phyloP scores from a whole-genome alignment of 37 sponge, comb jelly and placozoan species.

The Corticium candelabrum region DNA sequence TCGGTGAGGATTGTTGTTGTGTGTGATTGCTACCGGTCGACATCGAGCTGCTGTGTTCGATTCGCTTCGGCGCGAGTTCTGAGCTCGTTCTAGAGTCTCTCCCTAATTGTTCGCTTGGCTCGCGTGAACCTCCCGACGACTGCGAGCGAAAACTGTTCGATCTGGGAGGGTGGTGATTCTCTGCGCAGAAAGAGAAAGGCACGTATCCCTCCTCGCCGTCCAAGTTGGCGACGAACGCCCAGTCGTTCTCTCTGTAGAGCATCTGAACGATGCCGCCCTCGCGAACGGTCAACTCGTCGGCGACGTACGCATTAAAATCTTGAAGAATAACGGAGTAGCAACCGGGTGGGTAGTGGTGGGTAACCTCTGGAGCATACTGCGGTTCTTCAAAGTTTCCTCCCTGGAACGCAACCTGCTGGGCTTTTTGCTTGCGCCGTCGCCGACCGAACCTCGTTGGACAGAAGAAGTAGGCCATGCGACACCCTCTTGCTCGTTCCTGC shows the following conservation, averaged over 20 bases:
- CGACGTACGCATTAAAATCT: neutral
- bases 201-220: conserved; percentile 14
- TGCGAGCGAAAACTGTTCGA: neutral
- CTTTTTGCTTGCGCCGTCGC: neutral
- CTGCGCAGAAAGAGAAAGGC: conserved; percentile 12
- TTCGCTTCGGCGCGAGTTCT: neutral
- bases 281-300: conserved; percentile 2
- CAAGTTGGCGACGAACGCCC: conserved; percentile 9
- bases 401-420: neutral
- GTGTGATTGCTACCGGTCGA: neutral
- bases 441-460: neutral
- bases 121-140: neutral
- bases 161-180: neutral
- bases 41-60: neutral
- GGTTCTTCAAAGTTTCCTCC: neutral
- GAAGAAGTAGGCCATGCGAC: neutral
- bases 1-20: neutral
- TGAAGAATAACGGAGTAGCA: conserved; percentile 9
- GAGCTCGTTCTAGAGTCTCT: too few relatives aligned
- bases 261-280: conserved; percentile 12
- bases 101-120: too few relatives aligned
- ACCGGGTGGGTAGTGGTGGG: neutral
- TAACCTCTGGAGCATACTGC: neutral
- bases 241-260: conserved; percentile 1
- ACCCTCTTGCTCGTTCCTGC: too few relatives aligned